These are phyloP conservation scores for Dynastes tityus DNA, from an alignment of 2,888 invertebrate species.

Conservation along the genomic window DNA sequence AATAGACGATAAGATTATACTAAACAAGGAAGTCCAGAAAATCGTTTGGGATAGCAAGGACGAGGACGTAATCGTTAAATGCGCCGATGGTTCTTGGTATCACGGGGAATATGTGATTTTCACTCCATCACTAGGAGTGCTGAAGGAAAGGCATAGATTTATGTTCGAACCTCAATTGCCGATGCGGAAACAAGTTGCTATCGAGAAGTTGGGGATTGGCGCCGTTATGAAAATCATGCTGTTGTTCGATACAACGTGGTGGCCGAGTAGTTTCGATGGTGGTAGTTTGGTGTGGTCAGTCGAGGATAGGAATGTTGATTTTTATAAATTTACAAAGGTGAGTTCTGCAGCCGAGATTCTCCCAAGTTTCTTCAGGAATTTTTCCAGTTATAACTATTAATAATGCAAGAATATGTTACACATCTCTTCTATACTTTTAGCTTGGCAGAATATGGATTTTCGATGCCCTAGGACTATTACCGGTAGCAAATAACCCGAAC, in stretches of 20 bases:
- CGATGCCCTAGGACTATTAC: slow-evolving; percentile 76
- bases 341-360: background rate
- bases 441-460: slow-evolving; percentile 73
- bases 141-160: slow-evolving; percentile 73
- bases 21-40: slow-evolving; percentile 55
- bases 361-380: too few relatives aligned
- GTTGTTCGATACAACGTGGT: slow-evolving; percentile 76
- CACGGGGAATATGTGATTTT: slow-evolving; percentile 77
- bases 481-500: slow-evolving; percentile 75
- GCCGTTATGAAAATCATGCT: slow-evolving; percentile 78
- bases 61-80: slow-evolving; percentile 66
- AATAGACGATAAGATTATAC: slow-evolving; percentile 57
- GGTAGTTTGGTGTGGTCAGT: slow-evolving; percentile 73
- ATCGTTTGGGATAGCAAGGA: slow-evolving; percentile 53
- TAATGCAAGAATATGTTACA: background rate
- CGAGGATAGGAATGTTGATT: slow-evolving; percentile 62
- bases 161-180: slow-evolving; percentile 74
- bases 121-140: slow-evolving; percentile 78
- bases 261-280: slow-evolving; percentile 70
- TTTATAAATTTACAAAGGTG: slow-evolving; percentile 46
- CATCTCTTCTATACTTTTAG: slow-evolving; percentile 56
- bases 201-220: slow-evolving; percentile 75
- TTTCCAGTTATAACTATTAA: too few relatives aligned
- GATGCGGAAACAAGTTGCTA: slow-evolving; percentile 71
- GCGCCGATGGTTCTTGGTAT: slow-evolving; percentile 71